Base-by-base conservation (phyloP, 1,140 invertebrate genomes). In the Drosophila bifasciata region DNA sequence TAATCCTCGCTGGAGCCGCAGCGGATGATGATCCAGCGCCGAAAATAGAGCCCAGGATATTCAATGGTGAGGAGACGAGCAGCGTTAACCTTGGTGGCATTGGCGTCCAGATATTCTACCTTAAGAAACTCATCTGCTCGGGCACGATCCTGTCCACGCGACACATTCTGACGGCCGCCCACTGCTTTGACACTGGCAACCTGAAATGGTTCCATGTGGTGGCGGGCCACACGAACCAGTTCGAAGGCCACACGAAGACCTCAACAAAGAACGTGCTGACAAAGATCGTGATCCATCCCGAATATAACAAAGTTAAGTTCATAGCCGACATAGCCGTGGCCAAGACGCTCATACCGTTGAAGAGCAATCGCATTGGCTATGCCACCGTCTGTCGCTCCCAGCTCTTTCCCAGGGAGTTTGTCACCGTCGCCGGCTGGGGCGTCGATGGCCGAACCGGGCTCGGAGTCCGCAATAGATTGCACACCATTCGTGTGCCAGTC, bases 261-360 rank as follows among this genome's bases (percentile, higher is more conserved):
- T 3, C 1, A 19, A 9, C n/a, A 6, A 51, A 32, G 19, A 67
- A 80, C 15, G 7, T 16, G n/a, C 13, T 77, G 1, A 0, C 15
- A 0, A 17, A 39, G 11, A 7, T 63, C 13, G 39, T 21, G n/a
- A 16, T 51, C 7, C 78, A 81, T 72, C 72, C 78, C 5, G 2
- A 41, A 0, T 80, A 32, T 4, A 1, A 46, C 0, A 79, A 70
- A 16, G 0, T 0, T 0, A 5, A 46, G 5, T 79, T 79, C n/a
- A 63, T 64, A 6, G 78, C 8, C 3, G 79, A 81, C 43, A 51
- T 81, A 6, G 78, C 78, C 0, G 78, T 81, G 39, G 15, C 23
- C 15, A 57, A 66, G 25, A 45, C 52, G 0, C 15, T 8, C 15
- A 15, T 11, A 9, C 6, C 40, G 8, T 15, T 74, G 19, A 23